A percentile compares a stretch with the other conserved stretches of the same genome.
Conservation (phyloP, 2,888 invertebrate genomes). For the Drosophila emarginata region DNA sequence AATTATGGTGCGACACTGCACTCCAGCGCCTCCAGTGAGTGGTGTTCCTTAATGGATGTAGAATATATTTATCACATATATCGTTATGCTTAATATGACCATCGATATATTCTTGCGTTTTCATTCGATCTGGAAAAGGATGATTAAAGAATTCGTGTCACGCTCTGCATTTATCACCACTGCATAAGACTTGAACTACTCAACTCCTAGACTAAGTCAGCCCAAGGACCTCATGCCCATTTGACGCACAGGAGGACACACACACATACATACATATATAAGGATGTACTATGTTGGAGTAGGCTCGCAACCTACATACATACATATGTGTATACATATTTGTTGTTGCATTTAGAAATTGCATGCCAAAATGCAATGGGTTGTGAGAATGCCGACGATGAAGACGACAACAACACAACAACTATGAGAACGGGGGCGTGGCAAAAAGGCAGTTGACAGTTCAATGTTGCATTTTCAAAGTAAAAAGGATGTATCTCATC, state of each 20-base stretch:
- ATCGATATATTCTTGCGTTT: background rate
- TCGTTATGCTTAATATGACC: no score
- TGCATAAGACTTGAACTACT: background rate
- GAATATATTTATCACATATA: no score
- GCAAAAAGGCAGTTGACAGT: constrained; percentile 64
- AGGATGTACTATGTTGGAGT: constrained; percentile 8
- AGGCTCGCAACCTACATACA: constrained; percentile 18
- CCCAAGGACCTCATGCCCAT: background rate
- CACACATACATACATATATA: background rate
- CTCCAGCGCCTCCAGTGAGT: no score
- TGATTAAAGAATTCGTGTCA: background rate
- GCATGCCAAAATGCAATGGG: constrained; percentile 67
- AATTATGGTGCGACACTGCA: background rate
- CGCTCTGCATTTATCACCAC: background rate
- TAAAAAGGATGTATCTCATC: constrained; percentile 45
- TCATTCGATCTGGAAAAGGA: background rate
- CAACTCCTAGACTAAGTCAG: constrained; percentile 3
- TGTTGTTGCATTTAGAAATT: constrained; percentile 67
- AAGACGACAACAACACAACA: background rate
- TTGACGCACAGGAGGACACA: background rate
- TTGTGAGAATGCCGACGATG: constrained; percentile 18
- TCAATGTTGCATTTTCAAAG: constrained; percentile 71
- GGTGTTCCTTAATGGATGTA: no score
- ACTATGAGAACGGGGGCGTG: constrained; percentile 18
- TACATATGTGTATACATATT: constrained; percentile 6